These are phyloP conservation scores for Acipenser ruthenus DNA, from an alignment of 2,797 vertebrate genomes.

Conservation along the genomic window DNA sequence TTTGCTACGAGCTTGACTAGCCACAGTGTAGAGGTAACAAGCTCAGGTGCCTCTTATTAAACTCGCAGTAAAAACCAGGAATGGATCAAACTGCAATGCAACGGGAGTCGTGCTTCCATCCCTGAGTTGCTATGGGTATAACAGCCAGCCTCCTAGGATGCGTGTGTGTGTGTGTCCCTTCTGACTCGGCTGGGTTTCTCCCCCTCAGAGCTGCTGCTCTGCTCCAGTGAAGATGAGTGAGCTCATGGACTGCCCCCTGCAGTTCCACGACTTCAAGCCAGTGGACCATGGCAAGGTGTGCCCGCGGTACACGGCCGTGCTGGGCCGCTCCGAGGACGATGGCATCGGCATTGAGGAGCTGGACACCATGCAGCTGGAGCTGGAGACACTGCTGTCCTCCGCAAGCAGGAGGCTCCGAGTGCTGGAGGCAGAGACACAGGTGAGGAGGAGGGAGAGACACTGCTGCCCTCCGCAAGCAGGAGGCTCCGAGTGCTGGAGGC, in stretches of 20 bases:
- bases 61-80: not conserved
- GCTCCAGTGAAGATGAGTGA: constrained; percentile 75
- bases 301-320: constrained; percentile 88
- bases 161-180: not conserved
- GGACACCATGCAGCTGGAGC: constrained; percentile 91
- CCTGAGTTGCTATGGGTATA: not conserved
- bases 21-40: constrained; percentile 14
- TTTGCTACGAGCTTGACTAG: too few relatives aligned
- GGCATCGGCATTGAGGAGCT: constrained; percentile 95
- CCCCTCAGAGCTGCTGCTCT: not conserved
- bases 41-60: not conserved
- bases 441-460: constrained; percentile 29
- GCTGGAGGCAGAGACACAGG: constrained; percentile 94
- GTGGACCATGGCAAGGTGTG: constrained; percentile 93
- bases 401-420: constrained; percentile 86
- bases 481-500: too few relatives aligned
- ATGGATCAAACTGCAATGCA: constrained; percentile 5
- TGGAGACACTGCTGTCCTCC: constrained; percentile 90
- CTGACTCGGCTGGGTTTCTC: not conserved
- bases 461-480: too few relatives aligned
- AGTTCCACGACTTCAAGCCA: constrained; percentile 97
- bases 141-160: not conserved
- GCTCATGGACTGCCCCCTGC: constrained; percentile 92
- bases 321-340: constrained; percentile 91
- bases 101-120: not conserved